Evolutionary conservation across 2,113 vertebrate genomes (phyloP).

Genomic region (Acrocephalus kingi): DNA sequence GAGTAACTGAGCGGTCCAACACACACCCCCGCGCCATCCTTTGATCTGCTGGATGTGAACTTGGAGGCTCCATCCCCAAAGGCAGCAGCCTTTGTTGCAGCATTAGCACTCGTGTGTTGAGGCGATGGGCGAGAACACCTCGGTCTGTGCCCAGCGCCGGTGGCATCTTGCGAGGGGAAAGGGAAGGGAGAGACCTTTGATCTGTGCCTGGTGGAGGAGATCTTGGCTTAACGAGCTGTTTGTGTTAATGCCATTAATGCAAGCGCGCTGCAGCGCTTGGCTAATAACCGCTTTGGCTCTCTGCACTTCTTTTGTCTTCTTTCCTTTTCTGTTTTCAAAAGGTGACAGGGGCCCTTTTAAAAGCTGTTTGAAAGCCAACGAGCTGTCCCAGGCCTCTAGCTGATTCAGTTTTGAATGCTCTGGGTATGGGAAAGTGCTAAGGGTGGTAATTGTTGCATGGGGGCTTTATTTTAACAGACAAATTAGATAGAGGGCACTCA

Average conservation of each 20-base stretch:
- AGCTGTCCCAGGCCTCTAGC: neutral
- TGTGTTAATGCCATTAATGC: neutral
- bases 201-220: neutral
- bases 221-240: neutral
- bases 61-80: neutral
- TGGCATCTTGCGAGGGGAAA: neutral
- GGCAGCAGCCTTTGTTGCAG: neutral
- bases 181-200: neutral
- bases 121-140: neutral
- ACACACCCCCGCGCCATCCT: fast-evolving
- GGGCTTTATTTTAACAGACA: neutral
- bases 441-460: neutral
- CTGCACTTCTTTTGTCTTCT: neutral
- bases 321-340: neutral
- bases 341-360: neutral
- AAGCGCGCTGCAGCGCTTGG: neutral
- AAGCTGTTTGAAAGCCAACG: neutral
- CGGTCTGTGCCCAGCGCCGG: neutral
- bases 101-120: neutral
- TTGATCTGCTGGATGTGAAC: neutral
- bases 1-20: neutral
- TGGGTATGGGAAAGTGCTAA: neutral
- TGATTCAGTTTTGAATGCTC: neutral
- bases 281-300: neutral
- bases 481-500: neutral